Conservation (phyloP, 2,113 vertebrate genomes). For the Triplophysa siluroides region DNA sequence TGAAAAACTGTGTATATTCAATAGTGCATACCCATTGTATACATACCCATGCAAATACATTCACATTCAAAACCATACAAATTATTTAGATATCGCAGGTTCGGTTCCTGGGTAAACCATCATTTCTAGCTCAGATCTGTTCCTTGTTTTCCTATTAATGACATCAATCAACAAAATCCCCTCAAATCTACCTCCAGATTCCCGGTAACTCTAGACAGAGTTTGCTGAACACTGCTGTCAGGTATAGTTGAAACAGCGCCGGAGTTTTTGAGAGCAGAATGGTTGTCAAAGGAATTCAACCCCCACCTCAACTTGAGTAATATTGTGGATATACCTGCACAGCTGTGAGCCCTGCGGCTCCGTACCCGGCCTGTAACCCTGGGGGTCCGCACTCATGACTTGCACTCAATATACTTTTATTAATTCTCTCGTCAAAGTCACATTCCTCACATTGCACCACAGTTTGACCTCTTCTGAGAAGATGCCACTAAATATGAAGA, state of each 20-base stretch:
- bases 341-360: slow-evolving; percentile 47
- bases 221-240: slow-evolving; percentile 31
- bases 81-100: background rate
- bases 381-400: slow-evolving; percentile 22
- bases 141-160: background rate
- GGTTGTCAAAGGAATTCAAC: slow-evolving; percentile 35
- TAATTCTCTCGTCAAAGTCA: slow-evolving; percentile 56
- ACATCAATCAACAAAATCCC: slow-evolving; percentile 6
- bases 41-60: too few species aligned
- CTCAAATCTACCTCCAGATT: background rate
- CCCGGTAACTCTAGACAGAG: slow-evolving; percentile 22
- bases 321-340: slow-evolving; percentile 42
- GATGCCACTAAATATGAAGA: slow-evolving; percentile 24
- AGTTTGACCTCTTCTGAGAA: slow-evolving; percentile 31
- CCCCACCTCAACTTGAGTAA: slow-evolving; percentile 17
- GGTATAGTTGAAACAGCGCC: slow-evolving; percentile 14
- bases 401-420: slow-evolving; percentile 56
- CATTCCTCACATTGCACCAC: slow-evolving; percentile 53
- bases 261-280: slow-evolving; percentile 28
- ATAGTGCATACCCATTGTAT: background rate
- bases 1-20: background rate
- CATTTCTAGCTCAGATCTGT: background rate
- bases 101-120: background rate
- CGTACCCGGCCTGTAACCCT: slow-evolving; percentile 40
- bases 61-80: background rate